Base-by-base conservation (phyloP, 2,797 vertebrate species). In the Podarcis lilfordi region DNA sequence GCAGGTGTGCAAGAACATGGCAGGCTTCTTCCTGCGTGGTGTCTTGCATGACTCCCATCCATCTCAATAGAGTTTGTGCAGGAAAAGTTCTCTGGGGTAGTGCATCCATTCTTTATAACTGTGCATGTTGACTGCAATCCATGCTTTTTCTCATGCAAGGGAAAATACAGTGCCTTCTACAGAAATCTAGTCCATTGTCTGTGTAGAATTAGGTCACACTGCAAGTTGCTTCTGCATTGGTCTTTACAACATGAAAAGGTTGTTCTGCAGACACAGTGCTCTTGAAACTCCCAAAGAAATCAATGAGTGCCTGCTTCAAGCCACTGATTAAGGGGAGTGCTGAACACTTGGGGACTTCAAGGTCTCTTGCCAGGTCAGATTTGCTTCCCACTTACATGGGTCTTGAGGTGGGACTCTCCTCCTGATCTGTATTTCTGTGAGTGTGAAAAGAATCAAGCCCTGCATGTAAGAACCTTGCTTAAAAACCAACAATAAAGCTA, bases 111-210 rank as follows among this genome's bases (percentile, higher is more conserved):
- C 95, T 95, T 94, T 93, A 15, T 37, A 87, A 92, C 91, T 95
- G 94, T 95, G 86, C 69, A 32, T 82, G 93, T 27, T 82, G 93
- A 95, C 94, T 95, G 94, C 94, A 93, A 89, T 95, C 91, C 91
- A 93, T 11, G 37, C 91, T 85, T 89, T 93, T 95, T 95, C 94
- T 90, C 94, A 95, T 91, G 94, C 95, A 96, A 95, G 95, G 95
- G 96, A 96, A 89, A 96, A 95, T 94, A 93, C 95, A 97, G 97
- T 97, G 97, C 97, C 97, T 97, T 97, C 95, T 97, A 95, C 94
- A 96, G 94, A 97, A 96, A 94, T 95, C 95, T 95, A 79, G 95
- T 97, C 95, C 84, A 96, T 95, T 96, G 93, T 91, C 94, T 95
- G 90, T 85, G 29, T 95, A 95, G 95, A 95, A 96, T 92, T 64